Evolutionary conservation across 2,113 vertebrate species (phyloP).

Genomic region (Chloroceryle aenea): DNA sequence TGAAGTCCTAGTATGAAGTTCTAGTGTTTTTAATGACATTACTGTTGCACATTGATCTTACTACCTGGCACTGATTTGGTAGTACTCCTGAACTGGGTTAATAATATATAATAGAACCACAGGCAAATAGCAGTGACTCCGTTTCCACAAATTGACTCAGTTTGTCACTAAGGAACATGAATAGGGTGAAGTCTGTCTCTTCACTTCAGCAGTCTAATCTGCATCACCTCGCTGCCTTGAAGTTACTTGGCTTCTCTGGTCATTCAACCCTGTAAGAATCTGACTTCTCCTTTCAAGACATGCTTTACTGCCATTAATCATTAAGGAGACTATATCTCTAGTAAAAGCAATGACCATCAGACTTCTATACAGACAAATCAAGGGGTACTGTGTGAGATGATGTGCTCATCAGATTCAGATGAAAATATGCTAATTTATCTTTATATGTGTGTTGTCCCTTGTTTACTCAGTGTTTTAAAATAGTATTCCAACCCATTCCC

Average conservation of each 20-base stretch:
- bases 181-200: neutral
- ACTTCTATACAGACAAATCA: neutral
- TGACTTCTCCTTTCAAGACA: neutral
- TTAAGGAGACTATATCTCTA: neutral
- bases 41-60: neutral
- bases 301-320: neutral
- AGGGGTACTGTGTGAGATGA: neutral
- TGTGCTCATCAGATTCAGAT: neutral
- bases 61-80: neutral
- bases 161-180: neutral
- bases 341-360: neutral
- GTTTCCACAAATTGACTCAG: neutral
- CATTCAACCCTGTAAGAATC: neutral
- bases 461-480: slow-evolving; percentile 30
- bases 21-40: neutral
- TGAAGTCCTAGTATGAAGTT: neutral
- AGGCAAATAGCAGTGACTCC: neutral
- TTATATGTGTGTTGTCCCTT: neutral
- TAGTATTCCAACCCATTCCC: neutral
- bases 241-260: neutral
- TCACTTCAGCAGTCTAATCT: neutral
- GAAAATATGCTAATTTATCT: neutral
- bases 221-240: neutral
- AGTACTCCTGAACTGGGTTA: neutral
- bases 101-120: neutral